phyloP scores from a whole-genome alignment of 2,888 invertebrate species.

The Bellardia bayeri region DNA sequence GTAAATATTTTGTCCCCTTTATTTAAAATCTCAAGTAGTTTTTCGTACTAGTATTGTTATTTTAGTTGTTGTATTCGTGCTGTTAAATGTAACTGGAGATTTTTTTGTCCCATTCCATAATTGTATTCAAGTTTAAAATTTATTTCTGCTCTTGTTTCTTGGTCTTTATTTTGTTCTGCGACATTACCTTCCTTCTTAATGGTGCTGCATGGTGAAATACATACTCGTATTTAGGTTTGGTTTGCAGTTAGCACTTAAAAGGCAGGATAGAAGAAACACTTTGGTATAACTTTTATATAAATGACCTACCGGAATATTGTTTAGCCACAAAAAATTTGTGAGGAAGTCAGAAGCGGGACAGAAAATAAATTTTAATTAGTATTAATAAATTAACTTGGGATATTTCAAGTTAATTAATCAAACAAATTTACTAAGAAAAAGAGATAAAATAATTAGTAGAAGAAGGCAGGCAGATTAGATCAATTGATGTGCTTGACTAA shows the following conservation, averaged over 20 bases:
- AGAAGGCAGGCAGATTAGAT: too few species aligned
- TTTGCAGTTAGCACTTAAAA: not conserved
- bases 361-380: too few species aligned
- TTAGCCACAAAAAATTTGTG: too few species aligned
- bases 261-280: not conserved
- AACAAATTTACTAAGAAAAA: too few species aligned
- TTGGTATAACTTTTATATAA: not conserved
- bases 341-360: too few species aligned
- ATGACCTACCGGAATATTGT: too few species aligned
- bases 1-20: not conserved
- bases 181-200: conserved; percentile 39
- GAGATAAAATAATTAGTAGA: too few species aligned
- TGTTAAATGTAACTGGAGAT: not conserved
- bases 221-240: not conserved
- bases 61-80: conserved; percentile 9
- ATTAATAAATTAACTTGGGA: too few species aligned
- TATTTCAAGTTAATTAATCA: too few species aligned
- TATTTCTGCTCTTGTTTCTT: not conserved
- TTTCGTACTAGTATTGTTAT: not conserved
- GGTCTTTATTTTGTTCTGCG: conserved; percentile 39
- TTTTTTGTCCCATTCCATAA: not conserved
- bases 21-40: conserved; percentile 25
- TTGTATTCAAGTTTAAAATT: conserved; percentile 5
- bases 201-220: not conserved
- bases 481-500: too few species aligned